A percentile compares a stretch with the other conserved stretches of the same genome.
phyloP scores from a whole-genome alignment of 2,888 invertebrate species.

The Fragum whitleyi region DNA sequence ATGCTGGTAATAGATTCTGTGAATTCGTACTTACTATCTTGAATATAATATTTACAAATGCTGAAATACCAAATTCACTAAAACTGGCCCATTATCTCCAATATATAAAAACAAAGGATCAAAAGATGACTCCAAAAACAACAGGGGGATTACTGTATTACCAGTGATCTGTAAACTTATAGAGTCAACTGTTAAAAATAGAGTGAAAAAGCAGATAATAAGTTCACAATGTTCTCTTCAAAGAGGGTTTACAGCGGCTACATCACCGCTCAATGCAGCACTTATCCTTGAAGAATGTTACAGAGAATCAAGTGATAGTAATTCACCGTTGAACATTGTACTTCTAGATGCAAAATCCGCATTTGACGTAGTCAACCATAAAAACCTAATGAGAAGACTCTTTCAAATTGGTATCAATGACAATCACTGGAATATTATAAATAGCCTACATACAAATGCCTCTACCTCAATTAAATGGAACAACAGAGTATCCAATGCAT shows the following conservation, averaged over 20 bases:
- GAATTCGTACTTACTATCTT: background rate
- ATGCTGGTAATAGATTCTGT: background rate
- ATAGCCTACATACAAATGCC: slow-evolving; percentile 2
- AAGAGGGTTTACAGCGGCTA: slow-evolving; percentile 6
- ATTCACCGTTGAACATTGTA: background rate
- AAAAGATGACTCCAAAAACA: background rate
- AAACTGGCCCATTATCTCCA: background rate
- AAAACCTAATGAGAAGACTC: background rate
- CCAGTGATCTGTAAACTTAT: slow-evolving; percentile 22
- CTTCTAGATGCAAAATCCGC: slow-evolving; percentile 4
- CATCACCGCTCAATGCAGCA: no score
- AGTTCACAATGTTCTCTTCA: background rate
- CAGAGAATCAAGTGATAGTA: no score
- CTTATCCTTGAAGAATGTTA: slow-evolving; percentile 14
- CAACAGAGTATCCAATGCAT: background rate
- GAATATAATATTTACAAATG: slow-evolving; percentile 1
- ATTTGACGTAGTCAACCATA: slow-evolving; percentile 5
- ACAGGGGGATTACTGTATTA: slow-evolving; percentile 17
- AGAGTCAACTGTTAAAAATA: background rate
- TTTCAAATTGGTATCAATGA: background rate
- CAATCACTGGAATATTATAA: background rate
- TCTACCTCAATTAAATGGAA: slow-evolving; percentile 16
- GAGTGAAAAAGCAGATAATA: background rate
- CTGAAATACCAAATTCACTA: slow-evolving; percentile 5
- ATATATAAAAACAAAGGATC: slow-evolving; percentile 16